Conservation (phyloP, 2,888 invertebrate genomes). For the Sesia apiformis region DNA sequence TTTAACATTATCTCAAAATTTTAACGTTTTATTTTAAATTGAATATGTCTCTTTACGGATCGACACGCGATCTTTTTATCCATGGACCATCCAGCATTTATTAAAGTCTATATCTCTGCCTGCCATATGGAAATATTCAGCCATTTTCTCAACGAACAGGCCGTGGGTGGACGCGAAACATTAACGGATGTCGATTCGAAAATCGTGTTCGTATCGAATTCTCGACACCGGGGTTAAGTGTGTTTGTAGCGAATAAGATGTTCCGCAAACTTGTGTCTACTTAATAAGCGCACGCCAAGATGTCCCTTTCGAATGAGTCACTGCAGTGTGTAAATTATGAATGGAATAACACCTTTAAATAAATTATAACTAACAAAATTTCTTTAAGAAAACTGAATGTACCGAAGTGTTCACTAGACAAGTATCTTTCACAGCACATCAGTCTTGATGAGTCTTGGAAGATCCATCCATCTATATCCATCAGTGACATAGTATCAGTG, state of each 20-base stretch:
- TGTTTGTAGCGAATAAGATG: conserved; percentile 52
- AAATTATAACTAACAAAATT: no score
- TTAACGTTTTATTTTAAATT: no score
- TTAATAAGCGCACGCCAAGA: background rate
- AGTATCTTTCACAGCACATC: no score
- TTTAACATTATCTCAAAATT: no score
- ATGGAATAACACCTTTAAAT: no score
- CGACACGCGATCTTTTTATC: no score
- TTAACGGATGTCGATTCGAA: conserved; percentile 53
- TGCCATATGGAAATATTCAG: conserved; percentile 7
- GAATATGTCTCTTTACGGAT: no score
- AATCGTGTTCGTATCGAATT: conserved; percentile 45
- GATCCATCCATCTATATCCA: no score
- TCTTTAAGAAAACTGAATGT: no score
- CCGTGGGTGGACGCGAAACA: conserved; percentile 54
- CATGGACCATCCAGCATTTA: background rate
- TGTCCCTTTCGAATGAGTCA: background rate
- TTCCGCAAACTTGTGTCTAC: conserved; percentile 15
- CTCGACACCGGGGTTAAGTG: conserved; percentile 55
- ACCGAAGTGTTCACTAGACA: no score
- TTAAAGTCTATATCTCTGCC: background rate
- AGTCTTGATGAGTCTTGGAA: no score
- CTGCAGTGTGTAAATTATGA: background rate
- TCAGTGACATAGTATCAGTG: no score
- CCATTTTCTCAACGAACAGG: conserved; percentile 3